Base-by-base conservation (phyloP, 2,888 invertebrate genomes). In the Lydus trimaculatus region DNA sequence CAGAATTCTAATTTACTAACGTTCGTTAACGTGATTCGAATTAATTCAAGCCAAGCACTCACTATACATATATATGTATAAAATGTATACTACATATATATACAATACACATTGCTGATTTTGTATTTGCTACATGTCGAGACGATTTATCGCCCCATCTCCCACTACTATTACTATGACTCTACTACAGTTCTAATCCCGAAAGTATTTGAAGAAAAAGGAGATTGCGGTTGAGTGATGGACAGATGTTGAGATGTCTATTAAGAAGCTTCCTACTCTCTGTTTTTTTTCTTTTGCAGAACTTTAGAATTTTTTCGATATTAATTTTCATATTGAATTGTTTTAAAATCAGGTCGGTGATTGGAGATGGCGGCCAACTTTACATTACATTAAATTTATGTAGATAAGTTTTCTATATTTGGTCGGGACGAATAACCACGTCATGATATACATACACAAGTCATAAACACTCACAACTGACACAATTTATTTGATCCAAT, bases 1-100 rank as follows among this genome's bases (percentile, higher is more conserved):
- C 58, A 74, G 75, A 76, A 77, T 36, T 81, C 82, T 82, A 84
- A 84, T 84, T 84, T 83, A 84, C 82, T 78, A 82, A 81, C 79
- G 82, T 83, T 83, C 82, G 84, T 84, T 84, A 84, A 82, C 83
- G 83, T 84, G 84, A 84, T 83, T 80, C 83, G 84, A 83, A 84
- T 84, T 84, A 84, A 84, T 84, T 83, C 80, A 76, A 78, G 80
- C 80, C 76, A 72, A 74, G 74, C 74, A 73, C 71, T 68, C 23
- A 23, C 25, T 25, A 20, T 48, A 43, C 8, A 43, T 15, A 33
- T 39, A 39, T 13, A 39, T 39, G 13, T n/a, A 39, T 33, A 33
- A n/a, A n/a, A n/a, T n/a, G n/a, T n/a, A n/a, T n/a, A n/a, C n/a
- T 33, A 33, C 9, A 33, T 33, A 33, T 39, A 39, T 39, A 39